phyloP scores from a whole-genome alignment of 2,113 vertebrate genomes.

The Phocoena sinus region DNA sequence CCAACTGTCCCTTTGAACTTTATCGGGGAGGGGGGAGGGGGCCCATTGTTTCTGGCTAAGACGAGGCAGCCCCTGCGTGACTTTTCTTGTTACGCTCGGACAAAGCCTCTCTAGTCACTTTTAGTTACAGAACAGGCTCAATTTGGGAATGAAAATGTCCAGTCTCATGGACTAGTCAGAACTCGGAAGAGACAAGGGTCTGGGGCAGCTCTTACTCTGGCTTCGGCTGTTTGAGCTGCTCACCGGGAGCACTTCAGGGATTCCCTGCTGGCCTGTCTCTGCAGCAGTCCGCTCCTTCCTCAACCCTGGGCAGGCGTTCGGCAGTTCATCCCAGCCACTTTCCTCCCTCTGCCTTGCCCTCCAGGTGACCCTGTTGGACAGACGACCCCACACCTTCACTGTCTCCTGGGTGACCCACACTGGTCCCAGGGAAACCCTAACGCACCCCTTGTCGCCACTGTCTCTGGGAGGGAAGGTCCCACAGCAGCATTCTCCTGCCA shows the following conservation, averaged over 20 bases:
- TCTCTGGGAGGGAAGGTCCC: neutral
- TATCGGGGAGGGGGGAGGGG: accelerated
- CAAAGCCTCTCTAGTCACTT: neutral
- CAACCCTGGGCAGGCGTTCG: too few relatives aligned
- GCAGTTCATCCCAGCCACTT: too few relatives aligned
- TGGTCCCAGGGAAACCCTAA: neutral
- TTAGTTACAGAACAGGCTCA: neutral
- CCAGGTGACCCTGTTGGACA: neutral
- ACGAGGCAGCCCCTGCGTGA: neutral
- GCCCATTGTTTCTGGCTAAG: neutral
- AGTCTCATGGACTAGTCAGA: too few relatives aligned
- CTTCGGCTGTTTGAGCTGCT: too few relatives aligned
- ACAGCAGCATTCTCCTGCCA: too few relatives aligned
- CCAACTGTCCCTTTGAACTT: neutral
- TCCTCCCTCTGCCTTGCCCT: neutral
- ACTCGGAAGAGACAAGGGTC: neutral
- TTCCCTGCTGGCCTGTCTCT: neutral
- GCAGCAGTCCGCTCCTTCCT: neutral
- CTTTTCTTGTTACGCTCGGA: neutral
- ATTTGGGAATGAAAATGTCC: neutral
- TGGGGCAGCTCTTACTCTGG: neutral
- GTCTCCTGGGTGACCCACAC: neutral
- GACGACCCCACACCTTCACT: too few relatives aligned
- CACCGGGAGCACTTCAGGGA: accelerated
- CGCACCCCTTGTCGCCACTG: neutral